Percentiles rank a stretch among this genome's conserved stretches.
Evolutionary conservation across 2,888 invertebrate species (phyloP).

Genomic region (Onchidella celtica): DNA sequence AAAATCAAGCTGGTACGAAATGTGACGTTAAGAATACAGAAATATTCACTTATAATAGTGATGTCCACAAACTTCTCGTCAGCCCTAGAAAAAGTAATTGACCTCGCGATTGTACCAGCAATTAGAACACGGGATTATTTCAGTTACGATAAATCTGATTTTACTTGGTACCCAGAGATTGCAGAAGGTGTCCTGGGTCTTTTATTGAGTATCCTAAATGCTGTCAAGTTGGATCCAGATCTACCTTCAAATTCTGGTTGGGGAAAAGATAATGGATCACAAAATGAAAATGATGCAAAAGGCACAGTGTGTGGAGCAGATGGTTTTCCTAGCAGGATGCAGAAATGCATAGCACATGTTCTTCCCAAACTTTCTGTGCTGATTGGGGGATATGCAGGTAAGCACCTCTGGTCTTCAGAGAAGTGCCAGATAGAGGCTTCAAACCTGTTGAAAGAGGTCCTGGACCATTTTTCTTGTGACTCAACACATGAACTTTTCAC

Average conservation of each 20-base stretch:
- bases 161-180: conserved; percentile 52
- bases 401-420: conserved; percentile 21
- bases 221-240: background rate
- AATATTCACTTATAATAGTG: no score
- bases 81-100: conserved; percentile 31
- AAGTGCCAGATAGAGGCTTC: background rate
- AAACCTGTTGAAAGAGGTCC: background rate
- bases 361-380: conserved; percentile 18
- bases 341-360: no score
- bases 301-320: background rate
- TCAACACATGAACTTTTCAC: conserved; percentile 13
- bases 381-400: background rate
- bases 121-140: conserved; percentile 57
- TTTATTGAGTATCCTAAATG: background rate
- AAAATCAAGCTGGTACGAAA: conserved; percentile 23
- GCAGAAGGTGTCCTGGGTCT: conserved; percentile 47
- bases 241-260: background rate
- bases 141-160: conserved; percentile 58
- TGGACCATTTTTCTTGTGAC: background rate
- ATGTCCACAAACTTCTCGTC: no score
- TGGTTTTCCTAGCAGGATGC: background rate
- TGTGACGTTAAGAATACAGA: no score
- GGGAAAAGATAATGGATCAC: background rate
- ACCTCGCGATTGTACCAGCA: conserved; percentile 48
- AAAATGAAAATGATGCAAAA: background rate